These are phyloP conservation scores for Zeuzera pyrina DNA, from an alignment of 2,888 invertebrate species.

Conservation along the genomic window DNA sequence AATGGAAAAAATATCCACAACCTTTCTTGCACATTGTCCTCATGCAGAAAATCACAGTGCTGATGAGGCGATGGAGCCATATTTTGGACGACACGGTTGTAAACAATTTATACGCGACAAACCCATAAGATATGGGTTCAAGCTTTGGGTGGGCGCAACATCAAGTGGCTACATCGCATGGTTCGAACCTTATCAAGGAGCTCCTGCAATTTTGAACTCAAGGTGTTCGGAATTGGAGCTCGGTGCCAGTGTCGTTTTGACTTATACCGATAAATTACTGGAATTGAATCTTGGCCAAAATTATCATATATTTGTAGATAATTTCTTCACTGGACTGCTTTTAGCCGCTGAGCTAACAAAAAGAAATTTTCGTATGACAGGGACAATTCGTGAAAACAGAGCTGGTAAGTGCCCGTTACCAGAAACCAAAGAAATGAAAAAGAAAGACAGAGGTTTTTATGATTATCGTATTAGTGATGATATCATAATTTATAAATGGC, in stretches of 20 bases:
- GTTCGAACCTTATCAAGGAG: slow-evolving; percentile 18
- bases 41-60: slow-evolving; percentile 23
- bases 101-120: slow-evolving; percentile 29
- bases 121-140: slow-evolving; percentile 22
- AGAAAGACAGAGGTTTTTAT: slow-evolving; percentile 18
- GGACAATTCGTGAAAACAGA: slow-evolving; percentile 3
- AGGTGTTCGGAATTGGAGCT: slow-evolving; percentile 17
- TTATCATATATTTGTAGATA: not conserved
- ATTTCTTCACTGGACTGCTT: not conserved
- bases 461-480: slow-evolving; percentile 17
- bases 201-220: slow-evolving; percentile 17
- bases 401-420: slow-evolving; percentile 1
- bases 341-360: not conserved
- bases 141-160: slow-evolving; percentile 20
- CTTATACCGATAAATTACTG: slow-evolving; percentile 16
- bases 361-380: not conserved
- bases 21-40: slow-evolving; percentile 18
- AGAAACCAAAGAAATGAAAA: slow-evolving; percentile 15
- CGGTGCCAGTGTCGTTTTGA: slow-evolving; percentile 16
- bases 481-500: slow-evolving; percentile 14
- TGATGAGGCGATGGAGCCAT: slow-evolving; percentile 35
- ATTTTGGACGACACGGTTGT: slow-evolving; percentile 28
- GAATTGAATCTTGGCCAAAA: slow-evolving; percentile 10
- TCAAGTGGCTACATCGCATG: slow-evolving; percentile 19
- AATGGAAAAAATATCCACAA: slow-evolving; percentile 15